Evolutionary conservation across 2,797 vertebrate species (phyloP), one percentile per base, ranked within the genome.

Genomic region (Antennarius maculatus): DNA sequence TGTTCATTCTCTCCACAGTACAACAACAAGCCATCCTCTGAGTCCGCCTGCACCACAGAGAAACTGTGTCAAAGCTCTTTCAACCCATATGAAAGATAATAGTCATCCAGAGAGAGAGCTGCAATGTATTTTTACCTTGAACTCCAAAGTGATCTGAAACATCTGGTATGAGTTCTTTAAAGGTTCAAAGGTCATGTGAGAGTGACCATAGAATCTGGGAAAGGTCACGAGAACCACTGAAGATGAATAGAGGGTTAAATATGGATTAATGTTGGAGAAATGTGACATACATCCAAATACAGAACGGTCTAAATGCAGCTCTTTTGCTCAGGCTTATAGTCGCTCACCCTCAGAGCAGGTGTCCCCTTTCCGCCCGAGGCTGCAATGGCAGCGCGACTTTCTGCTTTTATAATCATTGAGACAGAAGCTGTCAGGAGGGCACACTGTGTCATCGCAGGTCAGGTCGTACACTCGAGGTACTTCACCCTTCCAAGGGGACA

Each of bases 1-100:
- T 95, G 94, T 51, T 98, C 96, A 8, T 94, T 97, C 90, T 99
- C 97, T 48, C 97, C 97, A 34, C 97, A 98, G 85, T 97, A 99
- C 0, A 99, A 88, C 51, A 99, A 84, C 62, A 99, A 88, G 29
- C 96, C 97, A 0, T 98, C 96, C 66, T 96, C 95, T 0, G 87
- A 89, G 69, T 97, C 95, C 5, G 96, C 91, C 97, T 99, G 87
- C 16, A 54, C 23, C 58, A 61, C 17, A 65, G 39, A 69, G 9
- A 61, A 54, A 77, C 27, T 0, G 2, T 63, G 52, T 75, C 7
- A 58, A 29, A 52, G n/a, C 37, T 11, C 9, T 54, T 17, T 50
- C 46, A 31, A 15, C 11, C 6, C 15, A 12, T 57, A n/a, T 42
- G 1, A 47, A 15, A 23, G 17, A 46, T 4, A 18, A 10, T 41